Conservation (phyloP, 1,140 invertebrate species). For the Heterodera carotae region DNA sequence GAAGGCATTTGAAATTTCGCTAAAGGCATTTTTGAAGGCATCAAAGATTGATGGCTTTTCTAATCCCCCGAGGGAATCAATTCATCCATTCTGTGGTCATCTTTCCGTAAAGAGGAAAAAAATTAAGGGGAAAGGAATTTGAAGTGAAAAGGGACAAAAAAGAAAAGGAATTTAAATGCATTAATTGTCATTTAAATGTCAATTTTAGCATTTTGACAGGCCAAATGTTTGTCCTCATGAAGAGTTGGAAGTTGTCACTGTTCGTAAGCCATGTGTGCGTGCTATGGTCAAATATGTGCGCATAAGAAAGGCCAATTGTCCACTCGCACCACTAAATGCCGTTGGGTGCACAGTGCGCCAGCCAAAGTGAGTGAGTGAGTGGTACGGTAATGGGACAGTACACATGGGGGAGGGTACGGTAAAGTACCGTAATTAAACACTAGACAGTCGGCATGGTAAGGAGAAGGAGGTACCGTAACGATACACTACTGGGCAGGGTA, state of each 20-base stretch:
- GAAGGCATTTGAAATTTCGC: neutral
- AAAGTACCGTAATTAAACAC: too few species aligned
- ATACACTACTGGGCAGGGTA: too few species aligned
- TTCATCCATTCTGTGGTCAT: neutral
- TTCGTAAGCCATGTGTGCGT: constrained; percentile 62
- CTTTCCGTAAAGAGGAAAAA: neutral
- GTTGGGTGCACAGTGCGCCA: constrained; percentile 54
- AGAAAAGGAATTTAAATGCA: neutral
- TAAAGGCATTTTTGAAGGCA: neutral
- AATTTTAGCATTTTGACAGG: constrained; percentile 45
- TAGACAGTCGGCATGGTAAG: too few species aligned
- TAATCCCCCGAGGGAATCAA: neutral
- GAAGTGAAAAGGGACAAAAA: neutral
- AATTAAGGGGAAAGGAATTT: neutral
- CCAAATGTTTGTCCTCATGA: constrained; percentile 63
- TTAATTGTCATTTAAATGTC: neutral
- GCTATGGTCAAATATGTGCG: constrained; percentile 62
- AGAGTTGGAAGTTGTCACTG: constrained; percentile 59
- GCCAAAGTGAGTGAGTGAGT: constrained; percentile 54
- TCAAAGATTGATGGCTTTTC: neutral
- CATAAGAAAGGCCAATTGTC: constrained; percentile 57
- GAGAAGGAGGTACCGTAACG: too few species aligned
- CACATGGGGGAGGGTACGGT: too few species aligned
- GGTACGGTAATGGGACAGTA: too few species aligned
- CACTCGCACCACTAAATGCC: constrained; percentile 38